These are phyloP conservation scores for Bradysia coprophila DNA, from an alignment of 1,140 invertebrate genomes.

Conservation along the genomic window DNA sequence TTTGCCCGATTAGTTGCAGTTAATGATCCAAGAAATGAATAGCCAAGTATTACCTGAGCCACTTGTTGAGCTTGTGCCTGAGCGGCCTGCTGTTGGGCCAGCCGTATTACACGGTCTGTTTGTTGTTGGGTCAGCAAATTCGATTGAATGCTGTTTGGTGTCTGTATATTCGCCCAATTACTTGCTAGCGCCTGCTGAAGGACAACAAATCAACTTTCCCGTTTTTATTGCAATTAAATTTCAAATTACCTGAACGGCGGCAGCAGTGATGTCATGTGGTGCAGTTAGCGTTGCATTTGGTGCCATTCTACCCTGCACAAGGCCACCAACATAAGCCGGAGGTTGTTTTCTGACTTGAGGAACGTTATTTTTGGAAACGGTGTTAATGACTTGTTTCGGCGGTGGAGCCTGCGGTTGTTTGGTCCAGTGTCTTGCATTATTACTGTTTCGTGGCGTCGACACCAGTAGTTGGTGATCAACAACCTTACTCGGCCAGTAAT, in stretches of 20 bases:
- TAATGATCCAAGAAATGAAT: background rate
- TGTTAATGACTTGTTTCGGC: conserved; percentile 2
- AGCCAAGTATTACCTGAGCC: too few relatives aligned
- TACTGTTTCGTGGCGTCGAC: conserved; percentile 32
- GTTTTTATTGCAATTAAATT: too few relatives aligned
- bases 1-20: background rate
- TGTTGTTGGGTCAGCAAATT: conserved; percentile 23
- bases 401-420: conserved; percentile 31
- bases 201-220: background rate
- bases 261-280: conserved; percentile 9
- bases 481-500: conserved; percentile 75
- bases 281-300: background rate
- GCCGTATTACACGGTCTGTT: conserved; percentile 25
- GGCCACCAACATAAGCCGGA: too few relatives aligned
- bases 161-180: conserved; percentile 8
- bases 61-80: background rate
- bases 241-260: conserved; percentile 25
- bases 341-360: too few relatives aligned
- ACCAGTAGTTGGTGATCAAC: conserved; percentile 54
- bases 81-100: conserved; percentile 20
- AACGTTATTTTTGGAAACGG: background rate
- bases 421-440: conserved; percentile 39
- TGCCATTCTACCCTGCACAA: background rate
- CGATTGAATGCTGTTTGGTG: conserved; percentile 10
- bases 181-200: background rate